phyloP scores from a whole-genome alignment of 2,113 vertebrate species.

The Bombycilla garrulus region DNA sequence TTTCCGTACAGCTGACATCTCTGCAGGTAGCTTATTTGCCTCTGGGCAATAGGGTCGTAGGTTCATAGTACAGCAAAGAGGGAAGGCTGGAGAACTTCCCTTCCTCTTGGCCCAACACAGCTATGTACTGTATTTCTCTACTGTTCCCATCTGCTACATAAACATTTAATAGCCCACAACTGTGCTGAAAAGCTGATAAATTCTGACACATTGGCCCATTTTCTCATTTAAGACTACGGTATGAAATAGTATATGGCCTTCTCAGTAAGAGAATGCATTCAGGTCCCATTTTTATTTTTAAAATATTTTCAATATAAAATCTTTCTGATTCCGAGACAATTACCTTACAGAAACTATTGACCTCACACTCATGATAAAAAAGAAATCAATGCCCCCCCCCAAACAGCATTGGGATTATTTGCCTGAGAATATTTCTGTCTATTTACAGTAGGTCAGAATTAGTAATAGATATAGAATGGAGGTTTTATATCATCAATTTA shows the following conservation, averaged over 20 bases:
- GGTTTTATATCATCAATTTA: slow-evolving; percentile 84
- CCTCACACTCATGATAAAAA: background rate
- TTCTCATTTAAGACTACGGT: slow-evolving; percentile 7
- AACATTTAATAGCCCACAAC: slow-evolving; percentile 62
- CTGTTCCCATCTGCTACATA: slow-evolving; percentile 57
- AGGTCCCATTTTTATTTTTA: background rate
- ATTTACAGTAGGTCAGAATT: slow-evolving; percentile 79
- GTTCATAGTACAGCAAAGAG: slow-evolving; percentile 30
- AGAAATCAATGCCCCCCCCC: background rate
- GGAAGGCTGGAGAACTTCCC: slow-evolving; percentile 36
- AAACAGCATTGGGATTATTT: slow-evolving; percentile 78
- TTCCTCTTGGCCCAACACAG: slow-evolving; percentile 28
- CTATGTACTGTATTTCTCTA: background rate
- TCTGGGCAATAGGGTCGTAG: slow-evolving; percentile 19
- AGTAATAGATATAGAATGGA: slow-evolving; percentile 69
- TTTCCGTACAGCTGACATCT: slow-evolving; percentile 23
- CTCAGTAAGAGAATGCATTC: background rate
- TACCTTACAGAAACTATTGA: slow-evolving; percentile 45
- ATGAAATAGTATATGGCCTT: background rate
- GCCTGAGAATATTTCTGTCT: slow-evolving; percentile 81
- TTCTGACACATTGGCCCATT: slow-evolving; percentile 33
- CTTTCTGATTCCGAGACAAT: background rate
- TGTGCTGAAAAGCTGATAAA: slow-evolving; percentile 58
- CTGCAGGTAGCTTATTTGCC: slow-evolving; percentile 60
- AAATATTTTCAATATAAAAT: slow-evolving; percentile 3